These are phyloP conservation scores for Creontiades dilutus DNA, from an alignment of 2,888 invertebrate genomes.

Conservation along the genomic window DNA sequence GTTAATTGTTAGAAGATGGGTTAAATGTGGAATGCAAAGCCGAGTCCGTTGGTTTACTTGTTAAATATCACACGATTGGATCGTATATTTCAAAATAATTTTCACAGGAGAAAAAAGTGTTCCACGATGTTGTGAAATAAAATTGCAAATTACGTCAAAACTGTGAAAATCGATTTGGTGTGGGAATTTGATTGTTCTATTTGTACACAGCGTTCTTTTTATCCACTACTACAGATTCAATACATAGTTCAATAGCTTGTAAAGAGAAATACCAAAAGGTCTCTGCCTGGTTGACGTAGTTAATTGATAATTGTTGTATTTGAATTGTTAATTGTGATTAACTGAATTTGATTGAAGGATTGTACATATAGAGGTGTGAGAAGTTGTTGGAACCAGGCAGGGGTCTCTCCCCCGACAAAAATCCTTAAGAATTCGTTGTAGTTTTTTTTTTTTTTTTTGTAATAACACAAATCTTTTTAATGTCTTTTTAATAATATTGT, in stretches of 20 bases:
- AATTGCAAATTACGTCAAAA: neutral
- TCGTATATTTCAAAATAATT: slow-evolving; percentile 44
- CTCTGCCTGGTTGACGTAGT: slow-evolving; percentile 35
- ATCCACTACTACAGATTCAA: slow-evolving; percentile 38
- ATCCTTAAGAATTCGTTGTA: slow-evolving; percentile 66
- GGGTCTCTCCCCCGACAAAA: slow-evolving; percentile 53
- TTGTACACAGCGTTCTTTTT: slow-evolving; percentile 49
- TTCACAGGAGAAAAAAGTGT: neutral
- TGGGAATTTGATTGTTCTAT: slow-evolving; percentile 64
- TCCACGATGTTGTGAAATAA: slow-evolving; percentile 1
- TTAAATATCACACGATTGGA: slow-evolving; percentile 56
- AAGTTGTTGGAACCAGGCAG: slow-evolving; percentile 45
- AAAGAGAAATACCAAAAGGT: slow-evolving; percentile 52
- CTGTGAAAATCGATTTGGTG: slow-evolving; percentile 42
- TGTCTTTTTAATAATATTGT: slow-evolving; percentile 60
- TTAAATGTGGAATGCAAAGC: slow-evolving; percentile 44
- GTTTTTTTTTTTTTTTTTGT: slow-evolving; percentile 56
- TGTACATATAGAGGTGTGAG: neutral
- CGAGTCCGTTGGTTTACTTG: slow-evolving; percentile 24
- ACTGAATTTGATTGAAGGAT: neutral
- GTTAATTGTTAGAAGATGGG: slow-evolving; percentile 56
- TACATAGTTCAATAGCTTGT: slow-evolving; percentile 56
- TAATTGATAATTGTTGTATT: neutral
- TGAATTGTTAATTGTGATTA: neutral
- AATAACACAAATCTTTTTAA: slow-evolving; percentile 46